Percentiles rank a stretch among this genome's conserved stretches.
These are phyloP conservation scores for Drosophila leonis DNA, from an alignment of 2,888 invertebrate species.

Conservation along the genomic window DNA sequence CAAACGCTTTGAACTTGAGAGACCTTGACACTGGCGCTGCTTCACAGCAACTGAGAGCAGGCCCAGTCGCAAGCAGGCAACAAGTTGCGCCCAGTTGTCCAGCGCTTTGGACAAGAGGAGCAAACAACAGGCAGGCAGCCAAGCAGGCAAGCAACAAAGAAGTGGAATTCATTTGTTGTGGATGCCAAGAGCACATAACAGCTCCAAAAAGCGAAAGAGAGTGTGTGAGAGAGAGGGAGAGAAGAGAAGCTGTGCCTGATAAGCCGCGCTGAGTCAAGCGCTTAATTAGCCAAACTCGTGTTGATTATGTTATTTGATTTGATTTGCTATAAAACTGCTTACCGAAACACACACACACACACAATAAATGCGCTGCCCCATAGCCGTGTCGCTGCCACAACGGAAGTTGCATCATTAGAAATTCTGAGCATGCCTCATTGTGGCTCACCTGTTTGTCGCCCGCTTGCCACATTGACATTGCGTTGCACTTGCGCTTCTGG, in stretches of 20 bases:
- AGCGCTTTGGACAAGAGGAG: constrained; percentile 79
- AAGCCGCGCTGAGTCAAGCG: constrained; percentile 45
- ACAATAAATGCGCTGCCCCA: background rate
- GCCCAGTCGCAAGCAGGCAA: constrained; percentile 44
- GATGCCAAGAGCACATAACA: constrained; percentile 59
- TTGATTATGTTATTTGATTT: constrained; percentile 51
- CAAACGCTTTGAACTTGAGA: constrained; percentile 83
- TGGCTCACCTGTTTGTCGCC: constrained; percentile 26
- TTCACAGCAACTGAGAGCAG: constrained; percentile 84
- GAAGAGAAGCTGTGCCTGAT: constrained; percentile 47
- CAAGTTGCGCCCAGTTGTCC: constrained; percentile 70
- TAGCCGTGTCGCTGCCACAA: constrained; percentile 19
- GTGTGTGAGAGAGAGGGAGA: constrained; percentile 12
- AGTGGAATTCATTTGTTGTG: constrained; percentile 66
- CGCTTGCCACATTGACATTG: constrained; percentile 23
- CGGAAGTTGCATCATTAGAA: constrained; percentile 75
- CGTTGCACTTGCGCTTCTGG: constrained; percentile 27
- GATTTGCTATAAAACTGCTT: constrained; percentile 1
- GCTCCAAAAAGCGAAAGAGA: too few relatives aligned
- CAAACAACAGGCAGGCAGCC: constrained; percentile 20
- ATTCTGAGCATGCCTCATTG: constrained; percentile 60
- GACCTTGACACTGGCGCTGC: constrained; percentile 86
- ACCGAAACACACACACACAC: constrained; percentile 16
- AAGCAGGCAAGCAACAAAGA: constrained; percentile 32
- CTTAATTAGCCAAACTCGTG: constrained; percentile 47